Percentiles rank a stretch among this genome's conserved stretches.
Evolutionary conservation across 2,888 invertebrate species (phyloP).

Genomic region (Scaptomyza cyrtandrae): DNA sequence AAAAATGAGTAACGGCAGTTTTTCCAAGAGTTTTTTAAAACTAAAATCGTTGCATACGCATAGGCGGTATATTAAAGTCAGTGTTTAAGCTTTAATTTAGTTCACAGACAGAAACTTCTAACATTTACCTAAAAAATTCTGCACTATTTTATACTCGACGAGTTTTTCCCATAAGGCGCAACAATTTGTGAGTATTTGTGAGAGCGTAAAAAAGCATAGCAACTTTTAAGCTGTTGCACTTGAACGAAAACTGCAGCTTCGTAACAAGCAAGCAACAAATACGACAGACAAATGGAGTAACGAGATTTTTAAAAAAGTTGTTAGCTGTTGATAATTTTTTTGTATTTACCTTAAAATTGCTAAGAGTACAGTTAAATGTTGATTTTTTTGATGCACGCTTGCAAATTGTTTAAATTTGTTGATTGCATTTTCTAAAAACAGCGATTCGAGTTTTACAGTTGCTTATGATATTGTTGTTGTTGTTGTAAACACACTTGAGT

Average conservation of each 20-base stretch:
- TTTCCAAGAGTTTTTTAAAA: too few relatives aligned
- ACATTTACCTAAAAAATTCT: background rate
- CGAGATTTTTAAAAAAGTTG: background rate
- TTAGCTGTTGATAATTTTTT: too few relatives aligned
- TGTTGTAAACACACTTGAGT: constrained; percentile 61
- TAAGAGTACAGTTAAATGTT: constrained; percentile 39
- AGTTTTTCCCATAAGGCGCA: constrained; percentile 22
- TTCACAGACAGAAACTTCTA: too few relatives aligned
- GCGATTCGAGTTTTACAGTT: constrained; percentile 35
- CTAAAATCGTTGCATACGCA: too few relatives aligned
- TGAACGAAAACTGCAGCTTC: constrained; percentile 25
- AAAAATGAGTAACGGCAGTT: too few relatives aligned
- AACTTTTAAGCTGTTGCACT: constrained; percentile 73
- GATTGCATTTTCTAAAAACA: constrained; percentile 24
- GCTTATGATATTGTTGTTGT: constrained; percentile 14
- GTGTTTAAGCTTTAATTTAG: too few relatives aligned
- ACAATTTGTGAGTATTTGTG: constrained; percentile 36
- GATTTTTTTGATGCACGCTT: constrained; percentile 16
- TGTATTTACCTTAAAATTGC: constrained; percentile 50
- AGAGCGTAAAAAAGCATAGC: constrained; percentile 47
- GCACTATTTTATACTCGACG: background rate
- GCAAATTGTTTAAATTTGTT: constrained; percentile 49
- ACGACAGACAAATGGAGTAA: constrained; percentile 22
- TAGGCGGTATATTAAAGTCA: too few relatives aligned
- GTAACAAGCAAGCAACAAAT: background rate